Base-by-base conservation (phyloP, 2,888 invertebrate genomes). In the Cephus runcator region DNA sequence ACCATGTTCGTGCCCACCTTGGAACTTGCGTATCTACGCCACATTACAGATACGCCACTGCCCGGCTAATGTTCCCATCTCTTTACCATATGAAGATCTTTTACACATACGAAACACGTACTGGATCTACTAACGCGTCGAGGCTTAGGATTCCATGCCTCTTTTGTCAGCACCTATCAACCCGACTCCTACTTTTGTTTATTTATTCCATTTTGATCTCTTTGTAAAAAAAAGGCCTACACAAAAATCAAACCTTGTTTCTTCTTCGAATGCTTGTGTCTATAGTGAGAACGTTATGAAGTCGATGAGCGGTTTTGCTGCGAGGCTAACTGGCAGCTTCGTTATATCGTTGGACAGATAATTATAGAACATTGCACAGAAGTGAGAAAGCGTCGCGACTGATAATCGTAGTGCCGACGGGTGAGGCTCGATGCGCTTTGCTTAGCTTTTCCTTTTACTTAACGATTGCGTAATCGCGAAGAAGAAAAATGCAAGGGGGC, bases 401-500 rank as follows among this genome's bases (percentile, higher is more conserved):
- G 23, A 56, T 56, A 56, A 56, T 23, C 23, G 56, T 9, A 56
- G 23, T 9, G 56, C 23, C 56, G 56, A 56, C 56, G 23, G 40
- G 23, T 23, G 56, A 56, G 15, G 2, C 23, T 23, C 35, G 35
- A 35, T 56, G 23, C 75, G 78, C 75, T 77, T 75, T 76, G 75
- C 73, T 76, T 78, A 75, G 78, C 56, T 78, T 77, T 81, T 69
- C 76, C 80, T 75, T 81, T 81, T 79, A 76, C 9, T 56, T 23
- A 56, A 56, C 2, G 56, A 56, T 56, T 56, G 23, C 56, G 56
- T 9, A 71, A 71, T 33, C 71, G 3, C 71, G 31, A 34, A 56
- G 71, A 11, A 15, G 31, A 31, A 11, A 71, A 71, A 4, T 31
- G 71, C 71, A 34, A 71, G 71, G 15, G 15, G 31, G 71, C 31